Conservation (phyloP, 2,888 invertebrate genomes). For the Conomelus anceps region DNA sequence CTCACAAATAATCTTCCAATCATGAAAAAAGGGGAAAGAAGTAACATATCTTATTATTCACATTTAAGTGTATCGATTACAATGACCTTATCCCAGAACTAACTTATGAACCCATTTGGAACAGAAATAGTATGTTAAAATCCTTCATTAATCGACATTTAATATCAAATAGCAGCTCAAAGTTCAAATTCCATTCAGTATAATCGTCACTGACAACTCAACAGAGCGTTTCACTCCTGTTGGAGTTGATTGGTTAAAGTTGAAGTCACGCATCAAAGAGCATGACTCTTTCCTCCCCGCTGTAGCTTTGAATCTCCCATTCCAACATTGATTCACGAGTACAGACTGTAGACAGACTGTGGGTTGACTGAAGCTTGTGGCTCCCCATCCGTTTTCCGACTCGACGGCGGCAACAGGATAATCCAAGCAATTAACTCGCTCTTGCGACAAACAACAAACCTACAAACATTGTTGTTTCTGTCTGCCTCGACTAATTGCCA, state of each 20-base stretch:
- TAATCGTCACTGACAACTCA: not conserved
- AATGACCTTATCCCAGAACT: too few species aligned
- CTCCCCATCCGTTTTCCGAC: too few species aligned
- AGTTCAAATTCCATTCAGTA: not conserved
- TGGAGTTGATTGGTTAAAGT: not conserved
- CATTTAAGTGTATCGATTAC: too few species aligned
- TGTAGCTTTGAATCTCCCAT: not conserved
- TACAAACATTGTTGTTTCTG: not conserved
- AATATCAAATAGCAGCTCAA: not conserved
- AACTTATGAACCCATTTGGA: too few species aligned
- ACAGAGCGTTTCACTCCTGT: not conserved
- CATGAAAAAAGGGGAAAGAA: too few species aligned
- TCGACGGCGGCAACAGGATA: not conserved
- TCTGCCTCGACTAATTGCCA: not conserved
- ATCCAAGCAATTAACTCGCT: conserved; percentile 13
- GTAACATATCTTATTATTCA: too few species aligned
- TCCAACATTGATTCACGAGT: not conserved
- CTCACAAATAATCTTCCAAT: too few species aligned
- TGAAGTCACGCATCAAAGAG: not conserved
- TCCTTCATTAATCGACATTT: too few species aligned
- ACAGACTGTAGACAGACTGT: not conserved
- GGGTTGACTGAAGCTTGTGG: not conserved
- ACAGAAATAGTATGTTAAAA: too few species aligned
- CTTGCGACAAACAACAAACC: conserved; percentile 10
- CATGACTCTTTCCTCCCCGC: not conserved